Base-by-base conservation (phyloP, 2,888 invertebrate species). In the Callimorpha dominula region DNA sequence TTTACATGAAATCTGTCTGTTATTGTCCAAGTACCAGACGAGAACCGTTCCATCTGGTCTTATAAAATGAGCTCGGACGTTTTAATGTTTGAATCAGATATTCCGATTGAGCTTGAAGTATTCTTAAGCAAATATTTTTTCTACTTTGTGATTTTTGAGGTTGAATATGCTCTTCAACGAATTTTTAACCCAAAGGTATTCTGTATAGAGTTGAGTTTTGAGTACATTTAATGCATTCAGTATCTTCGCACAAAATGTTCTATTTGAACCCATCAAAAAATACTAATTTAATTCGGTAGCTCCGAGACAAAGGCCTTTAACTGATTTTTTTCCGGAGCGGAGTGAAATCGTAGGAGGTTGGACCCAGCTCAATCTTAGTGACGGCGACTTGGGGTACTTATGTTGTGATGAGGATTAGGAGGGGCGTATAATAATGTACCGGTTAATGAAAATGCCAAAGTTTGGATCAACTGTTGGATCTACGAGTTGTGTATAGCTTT, bases 101-200 rank as follows among this genome's bases (percentile, higher is more conserved):
- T 82, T 82, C 82, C 70, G 75, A 79, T 82, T 82, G 82, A 78
- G 73, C 72, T 71, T 72, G 65, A 73, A 84, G 80, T 77, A 78
- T 84, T 76, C 84, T 82, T 78, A 72, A 70, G 71, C 74, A 82
- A 82, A 82, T 78, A 84, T 67, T 82, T 82, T 78, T 82, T 80
- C 73, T 57, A 65, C 71, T 63, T 62, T 74, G 75, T 69, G 74
- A 84, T 78, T 84, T 78, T 77, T 70, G 20, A 75, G 67, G 66
- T 65, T 63, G n/a, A 49, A 40, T 12, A 9, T 8, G 12, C 4
- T 6, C 1, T 9, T 8, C 31, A 65, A 31, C 31, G 42, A 0
- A 77, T 68, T 74, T 42, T 20, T 14, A 50, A 74, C 71, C 67
- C 5, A 75, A 73, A 42, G 0, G 0, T 1, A 43, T 12, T 11